A percentile compares a stretch with the other conserved stretches of the same genome.
phyloP scores from a whole-genome alignment of 2,113 vertebrate genomes.

The Tonatia bakeri region DNA sequence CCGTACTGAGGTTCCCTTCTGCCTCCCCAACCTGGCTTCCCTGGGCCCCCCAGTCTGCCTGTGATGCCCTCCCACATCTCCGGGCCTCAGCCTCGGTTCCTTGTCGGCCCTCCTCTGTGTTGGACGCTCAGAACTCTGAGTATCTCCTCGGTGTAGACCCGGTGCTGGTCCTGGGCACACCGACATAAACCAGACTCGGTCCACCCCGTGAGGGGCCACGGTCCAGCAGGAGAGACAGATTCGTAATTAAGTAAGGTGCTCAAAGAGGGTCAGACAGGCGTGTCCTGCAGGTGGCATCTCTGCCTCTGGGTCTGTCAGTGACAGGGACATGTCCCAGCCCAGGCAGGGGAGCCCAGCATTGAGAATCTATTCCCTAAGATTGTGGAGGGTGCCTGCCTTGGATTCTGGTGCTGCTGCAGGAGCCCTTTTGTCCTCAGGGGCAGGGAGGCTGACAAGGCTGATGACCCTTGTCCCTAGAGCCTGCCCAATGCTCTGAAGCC shows the following conservation, averaged over 20 bases:
- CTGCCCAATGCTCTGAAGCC: background rate
- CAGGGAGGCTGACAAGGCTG: accelerated
- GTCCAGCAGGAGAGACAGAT: background rate
- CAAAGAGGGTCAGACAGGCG: background rate
- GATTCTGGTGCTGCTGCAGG: background rate
- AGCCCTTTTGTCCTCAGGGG: background rate
- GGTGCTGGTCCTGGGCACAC: background rate
- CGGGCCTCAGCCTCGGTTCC: background rate
- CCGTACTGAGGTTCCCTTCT: background rate
- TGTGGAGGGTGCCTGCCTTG: background rate
- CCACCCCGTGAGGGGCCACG: background rate
- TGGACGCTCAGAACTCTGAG: background rate
- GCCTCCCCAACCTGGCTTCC: background rate
- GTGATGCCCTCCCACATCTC: background rate
- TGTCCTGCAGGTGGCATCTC: background rate
- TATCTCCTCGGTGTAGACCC: background rate
- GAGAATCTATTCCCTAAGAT: background rate
- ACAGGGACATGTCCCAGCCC: background rate
- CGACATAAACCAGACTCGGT: background rate
- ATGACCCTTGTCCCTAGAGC: background rate
- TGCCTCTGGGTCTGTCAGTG: background rate
- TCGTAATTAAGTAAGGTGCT: background rate
- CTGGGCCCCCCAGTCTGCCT: background rate
- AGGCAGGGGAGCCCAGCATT: background rate
- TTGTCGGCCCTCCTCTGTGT: accelerated